A percentile compares a stretch with the other conserved stretches of the same genome.
phyloP scores from a whole-genome alignment of 2,113 vertebrate genomes.

The Labeo rohita region DNA sequence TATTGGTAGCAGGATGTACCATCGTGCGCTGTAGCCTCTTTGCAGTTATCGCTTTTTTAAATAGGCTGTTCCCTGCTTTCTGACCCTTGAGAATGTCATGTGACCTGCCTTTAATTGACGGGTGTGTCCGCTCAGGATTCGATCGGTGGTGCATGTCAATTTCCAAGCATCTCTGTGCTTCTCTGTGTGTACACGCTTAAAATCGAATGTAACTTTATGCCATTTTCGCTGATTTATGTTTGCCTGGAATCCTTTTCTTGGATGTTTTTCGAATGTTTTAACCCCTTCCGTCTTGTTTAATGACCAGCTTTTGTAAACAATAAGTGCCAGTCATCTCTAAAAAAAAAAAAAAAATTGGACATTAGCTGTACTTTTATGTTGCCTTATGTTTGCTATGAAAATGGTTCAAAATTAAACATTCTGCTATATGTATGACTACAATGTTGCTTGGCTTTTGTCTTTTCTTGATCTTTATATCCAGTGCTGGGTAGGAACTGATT shows the following conservation, averaged over 20 bases:
- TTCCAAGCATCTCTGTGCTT: slow-evolving; percentile 2
- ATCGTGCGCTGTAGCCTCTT: neutral
- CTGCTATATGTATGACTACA: neutral
- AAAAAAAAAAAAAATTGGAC: neutral
- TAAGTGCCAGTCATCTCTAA: slow-evolving; percentile 40
- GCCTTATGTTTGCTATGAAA: slow-evolving; percentile 47
- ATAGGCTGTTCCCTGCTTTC: neutral
- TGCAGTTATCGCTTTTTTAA: slow-evolving; percentile 19
- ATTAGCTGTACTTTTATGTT: slow-evolving; percentile 41
- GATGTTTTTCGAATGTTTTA: slow-evolving; percentile 32
- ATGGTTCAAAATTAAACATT: slow-evolving; percentile 39
- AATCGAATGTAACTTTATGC: slow-evolving; percentile 34
- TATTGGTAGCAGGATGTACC: slow-evolving; percentile 33
- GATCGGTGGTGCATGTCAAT: slow-evolving; percentile 45
- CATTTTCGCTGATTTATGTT: slow-evolving; percentile 18
- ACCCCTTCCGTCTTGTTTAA: slow-evolving; percentile 27
- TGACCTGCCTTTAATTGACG: slow-evolving; percentile 30
- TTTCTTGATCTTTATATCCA: neutral
- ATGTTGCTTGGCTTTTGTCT: neutral
- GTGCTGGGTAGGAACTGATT: neutral
- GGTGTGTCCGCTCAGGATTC: slow-evolving; percentile 37
- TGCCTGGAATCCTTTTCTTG: slow-evolving; percentile 18
- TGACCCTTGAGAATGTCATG: slow-evolving; percentile 12
- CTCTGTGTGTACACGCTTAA: slow-evolving; percentile 2
- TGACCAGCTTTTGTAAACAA: slow-evolving; percentile 29